Evolutionary conservation across 2,113 vertebrate genomes (phyloP), one percentile per base, ranked within the genome.

Genomic region (Butorides virescens): DNA sequence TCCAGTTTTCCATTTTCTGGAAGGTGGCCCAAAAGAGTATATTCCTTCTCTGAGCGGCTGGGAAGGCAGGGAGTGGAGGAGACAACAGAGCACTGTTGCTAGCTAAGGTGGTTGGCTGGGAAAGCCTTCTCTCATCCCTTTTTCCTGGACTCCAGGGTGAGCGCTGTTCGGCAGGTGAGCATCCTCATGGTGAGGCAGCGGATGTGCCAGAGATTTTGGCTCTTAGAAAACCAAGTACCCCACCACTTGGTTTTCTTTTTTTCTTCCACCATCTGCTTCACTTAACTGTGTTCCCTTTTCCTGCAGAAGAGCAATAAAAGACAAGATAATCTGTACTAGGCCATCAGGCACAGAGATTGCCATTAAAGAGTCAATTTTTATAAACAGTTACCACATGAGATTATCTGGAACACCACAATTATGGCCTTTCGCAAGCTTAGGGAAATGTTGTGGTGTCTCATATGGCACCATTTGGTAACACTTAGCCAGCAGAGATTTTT

Each of bases 361-460:
- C 79, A 58, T 82, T 83, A 88, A 91, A 95, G 93, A 62, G 91
- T 96, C 72, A 93, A 83, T 67, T 91, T 95, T 94, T 91, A 36
- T 59, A 47, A 81, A 65, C 56, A 68, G 56, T 88, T 88, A 91
- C 96, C 83, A 71, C 88, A 93, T 86, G 75, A 92, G 72, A 95
- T 93, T 90, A 93, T 88, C 93, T 78, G 89, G 77, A 94, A 72
- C 67, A 91, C 95, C 77, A 74, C 63, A 97, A 89, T 97, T 93
- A 97, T 16, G 74, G 92, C 81, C 96, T 97, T 95, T 94, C 15
- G 61, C 81, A 95, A 93, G 82, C 46, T 78, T 85, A 56, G 84
- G 87, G 92, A 97, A 97, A 85, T 91, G 85, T 88, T 95, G 93
- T 88, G 97, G 94, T 92, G 81, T 93, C 89, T 97, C 94, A 86